Conservation (phyloP, 1,140 invertebrate species). For the Scaptomyza graminum region DNA sequence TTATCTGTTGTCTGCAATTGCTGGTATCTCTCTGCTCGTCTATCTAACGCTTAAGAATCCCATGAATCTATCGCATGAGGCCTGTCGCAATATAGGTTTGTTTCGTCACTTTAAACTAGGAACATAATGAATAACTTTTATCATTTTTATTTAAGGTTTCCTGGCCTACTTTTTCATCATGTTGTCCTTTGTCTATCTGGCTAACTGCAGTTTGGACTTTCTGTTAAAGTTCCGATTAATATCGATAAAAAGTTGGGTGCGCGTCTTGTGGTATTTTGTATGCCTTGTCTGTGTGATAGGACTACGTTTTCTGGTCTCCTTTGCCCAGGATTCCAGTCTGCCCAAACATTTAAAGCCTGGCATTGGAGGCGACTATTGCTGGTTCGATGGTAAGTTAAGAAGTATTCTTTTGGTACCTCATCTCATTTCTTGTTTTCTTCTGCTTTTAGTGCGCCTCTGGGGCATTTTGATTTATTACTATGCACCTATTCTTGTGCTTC, state of each 20-base stretch:
- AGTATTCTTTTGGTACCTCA: too few species aligned
- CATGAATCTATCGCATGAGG: slow-evolving; percentile 62
- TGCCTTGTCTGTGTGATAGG: slow-evolving; percentile 87
- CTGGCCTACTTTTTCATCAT: slow-evolving; percentile 90
- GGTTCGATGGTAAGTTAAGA: slow-evolving; percentile 85
- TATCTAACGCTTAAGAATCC: slow-evolving; percentile 76
- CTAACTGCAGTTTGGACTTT: slow-evolving; percentile 90
- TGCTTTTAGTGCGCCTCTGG: slow-evolving; percentile 69
- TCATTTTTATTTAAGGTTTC: slow-evolving; percentile 83
- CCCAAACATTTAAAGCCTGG: slow-evolving; percentile 84
- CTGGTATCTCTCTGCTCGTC: slow-evolving; percentile 61
- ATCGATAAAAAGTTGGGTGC: slow-evolving; percentile 83
- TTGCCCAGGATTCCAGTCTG: slow-evolving; percentile 85
- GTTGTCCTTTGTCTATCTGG: slow-evolving; percentile 90
- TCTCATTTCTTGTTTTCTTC: background rate
- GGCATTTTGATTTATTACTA: slow-evolving; percentile 78
- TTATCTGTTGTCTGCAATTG: slow-evolving; percentile 62
- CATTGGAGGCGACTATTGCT: slow-evolving; percentile 86
- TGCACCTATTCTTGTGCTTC: slow-evolving; percentile 57
- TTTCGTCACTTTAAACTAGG: background rate
- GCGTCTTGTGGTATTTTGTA: slow-evolving; percentile 86
- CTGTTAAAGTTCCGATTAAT: slow-evolving; percentile 88
- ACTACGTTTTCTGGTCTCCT: slow-evolving; percentile 83
- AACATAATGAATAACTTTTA: too few species aligned
- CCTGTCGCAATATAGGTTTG: slow-evolving; percentile 73